A percentile compares a stretch with the other conserved stretches of the same genome.
Evolutionary conservation across 64 coral and sea anemone species (phyloP).

Genomic region (Hydrozoanthus tunicans): DNA sequence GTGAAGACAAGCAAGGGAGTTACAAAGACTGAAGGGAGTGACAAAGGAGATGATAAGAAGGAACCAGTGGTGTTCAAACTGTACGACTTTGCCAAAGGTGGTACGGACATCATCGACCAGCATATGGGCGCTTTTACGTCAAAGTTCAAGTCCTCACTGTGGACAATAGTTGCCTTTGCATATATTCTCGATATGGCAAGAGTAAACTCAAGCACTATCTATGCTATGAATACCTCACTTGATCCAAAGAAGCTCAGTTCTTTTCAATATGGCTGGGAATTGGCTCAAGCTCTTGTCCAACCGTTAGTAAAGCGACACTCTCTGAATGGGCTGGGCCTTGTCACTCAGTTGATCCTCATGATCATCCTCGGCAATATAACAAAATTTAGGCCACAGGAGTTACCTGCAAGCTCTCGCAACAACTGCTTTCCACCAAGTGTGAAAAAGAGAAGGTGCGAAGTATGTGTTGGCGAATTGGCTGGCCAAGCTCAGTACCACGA

Average conservation of each 20-base stretch:
- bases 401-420: background rate
- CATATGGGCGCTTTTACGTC: background rate
- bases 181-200: slow-evolving; percentile 11
- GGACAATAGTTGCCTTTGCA: background rate
- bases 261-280: background rate
- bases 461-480: slow-evolving; percentile 42
- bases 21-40: background rate
- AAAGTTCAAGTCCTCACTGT: background rate
- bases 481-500: slow-evolving; percentile 35
- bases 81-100: background rate
- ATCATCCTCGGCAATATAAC: background rate
- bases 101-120: background rate
- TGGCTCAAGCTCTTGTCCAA: slow-evolving; percentile 5
- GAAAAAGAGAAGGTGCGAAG: slow-evolving; percentile 23
- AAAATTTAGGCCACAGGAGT: background rate
- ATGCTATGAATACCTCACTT: slow-evolving; percentile 11
- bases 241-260: background rate
- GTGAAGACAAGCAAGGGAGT: background rate
- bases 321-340: no score
- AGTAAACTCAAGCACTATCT: background rate
- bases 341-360: background rate
- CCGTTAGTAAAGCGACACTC: background rate
- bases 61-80: background rate
- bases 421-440: slow-evolving; percentile 14
- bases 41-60: background rate